A percentile compares a stretch with the other conserved stretches of the same genome.
Evolutionary conservation across 2,113 vertebrate genomes (phyloP).

Genomic region (Hemiprocne comata): DNA sequence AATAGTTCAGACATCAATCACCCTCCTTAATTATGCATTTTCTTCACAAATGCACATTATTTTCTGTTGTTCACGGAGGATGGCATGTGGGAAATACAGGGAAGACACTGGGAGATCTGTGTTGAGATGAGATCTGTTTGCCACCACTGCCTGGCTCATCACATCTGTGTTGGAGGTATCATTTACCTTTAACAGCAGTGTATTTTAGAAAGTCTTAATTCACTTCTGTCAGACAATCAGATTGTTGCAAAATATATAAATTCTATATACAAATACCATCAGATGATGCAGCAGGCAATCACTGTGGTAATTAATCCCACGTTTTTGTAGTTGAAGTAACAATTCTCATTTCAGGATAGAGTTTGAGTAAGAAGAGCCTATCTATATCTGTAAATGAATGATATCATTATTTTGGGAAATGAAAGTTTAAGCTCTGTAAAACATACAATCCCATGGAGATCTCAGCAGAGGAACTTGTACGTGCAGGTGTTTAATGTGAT

Average conservation of each 20-base stretch:
- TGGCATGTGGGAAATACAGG: background rate
- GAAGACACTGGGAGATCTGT: slow-evolving; percentile 26
- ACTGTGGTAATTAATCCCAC: slow-evolving; percentile 77
- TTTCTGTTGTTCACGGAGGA: slow-evolving; percentile 32
- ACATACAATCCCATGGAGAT: slow-evolving; percentile 84
- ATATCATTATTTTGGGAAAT: slow-evolving; percentile 89
- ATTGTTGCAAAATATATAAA: slow-evolving; percentile 73
- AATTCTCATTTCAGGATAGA: slow-evolving; percentile 74
- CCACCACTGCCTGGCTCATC: background rate
- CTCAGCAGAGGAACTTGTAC: slow-evolving; percentile 83
- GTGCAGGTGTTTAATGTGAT: slow-evolving; percentile 89
- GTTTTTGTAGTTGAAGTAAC: slow-evolving; percentile 73
- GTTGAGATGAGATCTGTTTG: slow-evolving; percentile 60
- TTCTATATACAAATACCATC: slow-evolving; percentile 63
- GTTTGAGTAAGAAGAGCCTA: slow-evolving; percentile 77
- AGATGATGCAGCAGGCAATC: slow-evolving; percentile 58
- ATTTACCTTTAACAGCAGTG: slow-evolving; percentile 61
- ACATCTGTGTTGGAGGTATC: slow-evolving; percentile 52
- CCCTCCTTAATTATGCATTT: slow-evolving; percentile 66
- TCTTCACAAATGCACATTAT: slow-evolving; percentile 51
- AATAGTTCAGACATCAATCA: slow-evolving; percentile 71
- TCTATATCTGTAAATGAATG: slow-evolving; percentile 87
- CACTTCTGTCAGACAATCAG: slow-evolving; percentile 68
- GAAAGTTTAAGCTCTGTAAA: slow-evolving; percentile 85
- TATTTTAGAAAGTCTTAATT: slow-evolving; percentile 71